Percentiles rank a stretch among this genome's conserved stretches.
phyloP scores from a whole-genome alignment of 2,797 vertebrate genomes.

The Luscinia luscinia region DNA sequence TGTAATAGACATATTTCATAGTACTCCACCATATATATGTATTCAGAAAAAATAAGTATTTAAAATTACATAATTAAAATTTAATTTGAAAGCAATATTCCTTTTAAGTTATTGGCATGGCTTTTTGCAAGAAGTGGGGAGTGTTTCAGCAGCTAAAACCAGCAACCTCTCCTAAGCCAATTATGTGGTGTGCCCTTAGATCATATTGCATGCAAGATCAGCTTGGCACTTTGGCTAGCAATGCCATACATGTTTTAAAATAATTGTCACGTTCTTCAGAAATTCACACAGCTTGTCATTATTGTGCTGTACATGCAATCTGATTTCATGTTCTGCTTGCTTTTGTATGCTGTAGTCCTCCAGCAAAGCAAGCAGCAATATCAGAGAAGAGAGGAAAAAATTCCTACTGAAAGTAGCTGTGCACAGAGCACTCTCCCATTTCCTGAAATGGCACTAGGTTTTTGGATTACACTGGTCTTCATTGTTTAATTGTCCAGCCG shows the following conservation, averaged over 20 bases:
- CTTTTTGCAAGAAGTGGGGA: not conserved
- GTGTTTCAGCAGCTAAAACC: not conserved
- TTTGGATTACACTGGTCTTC: not conserved
- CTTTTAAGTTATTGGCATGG: not conserved
- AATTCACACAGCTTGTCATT: not conserved
- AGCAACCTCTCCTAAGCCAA: not conserved
- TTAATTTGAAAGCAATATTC: not conserved
- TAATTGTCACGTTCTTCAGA: not conserved
- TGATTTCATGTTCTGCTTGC: not conserved
- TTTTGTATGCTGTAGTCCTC: not conserved
- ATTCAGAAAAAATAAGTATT: not conserved
- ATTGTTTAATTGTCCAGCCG: not conserved
- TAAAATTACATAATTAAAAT: conserved; percentile 10
- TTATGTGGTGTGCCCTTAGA: not conserved
- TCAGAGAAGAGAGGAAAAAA: not conserved
- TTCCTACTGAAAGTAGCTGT: not conserved
- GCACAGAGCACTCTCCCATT: not conserved
- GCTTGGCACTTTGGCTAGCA: not conserved
- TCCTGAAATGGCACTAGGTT: not conserved
- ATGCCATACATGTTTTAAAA: not conserved
- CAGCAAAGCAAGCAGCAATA: not conserved
- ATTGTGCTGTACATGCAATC: not conserved
- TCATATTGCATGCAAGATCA: not conserved
- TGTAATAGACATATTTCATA: not conserved
- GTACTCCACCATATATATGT: not conserved